A percentile compares a stretch with the other conserved stretches of the same genome.
Conservation (phyloP, 2,888 invertebrate species). For the Hydrotaea cyrtoneurina region DNA sequence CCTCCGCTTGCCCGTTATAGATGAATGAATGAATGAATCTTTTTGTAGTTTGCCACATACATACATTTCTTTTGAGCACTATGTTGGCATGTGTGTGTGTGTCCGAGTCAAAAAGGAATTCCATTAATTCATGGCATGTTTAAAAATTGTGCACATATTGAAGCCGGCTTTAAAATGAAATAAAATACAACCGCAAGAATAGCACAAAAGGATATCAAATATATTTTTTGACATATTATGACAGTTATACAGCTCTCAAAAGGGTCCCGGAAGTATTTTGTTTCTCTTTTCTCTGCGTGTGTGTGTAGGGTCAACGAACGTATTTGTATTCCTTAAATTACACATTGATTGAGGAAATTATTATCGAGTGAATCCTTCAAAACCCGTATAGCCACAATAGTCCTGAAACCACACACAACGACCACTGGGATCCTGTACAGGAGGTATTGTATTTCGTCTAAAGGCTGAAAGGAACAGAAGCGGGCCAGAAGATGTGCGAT, state of each 20-base stretch:
- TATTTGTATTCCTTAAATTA: background rate
- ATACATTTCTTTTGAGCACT: background rate
- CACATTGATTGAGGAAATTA: background rate
- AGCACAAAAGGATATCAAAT: conserved; percentile 6
- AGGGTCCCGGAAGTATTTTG: background rate
- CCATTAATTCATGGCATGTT: conserved; percentile 16
- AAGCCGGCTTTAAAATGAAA: conserved; percentile 4
- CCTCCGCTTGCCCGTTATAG: no score
- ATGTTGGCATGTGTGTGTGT: background rate
- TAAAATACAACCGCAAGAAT: background rate
- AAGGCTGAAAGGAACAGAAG: no score
- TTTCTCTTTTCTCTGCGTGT: background rate
- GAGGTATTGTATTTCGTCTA: no score
- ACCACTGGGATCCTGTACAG: no score
- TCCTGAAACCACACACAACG: no score
- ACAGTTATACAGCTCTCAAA: background rate
- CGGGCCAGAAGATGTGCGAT: no score
- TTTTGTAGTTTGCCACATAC: background rate
- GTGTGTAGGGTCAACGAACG: background rate
- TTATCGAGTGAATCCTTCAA: background rate
- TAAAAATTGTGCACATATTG: background rate
- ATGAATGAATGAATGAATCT: conserved; percentile 11
- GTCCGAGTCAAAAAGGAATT: conserved; percentile 2
- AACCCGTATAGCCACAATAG: background rate
- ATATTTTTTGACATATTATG: conserved; percentile 14